phyloP scores from a whole-genome alignment of 2,888 invertebrate species.

The Iselma pallidipennis region DNA sequence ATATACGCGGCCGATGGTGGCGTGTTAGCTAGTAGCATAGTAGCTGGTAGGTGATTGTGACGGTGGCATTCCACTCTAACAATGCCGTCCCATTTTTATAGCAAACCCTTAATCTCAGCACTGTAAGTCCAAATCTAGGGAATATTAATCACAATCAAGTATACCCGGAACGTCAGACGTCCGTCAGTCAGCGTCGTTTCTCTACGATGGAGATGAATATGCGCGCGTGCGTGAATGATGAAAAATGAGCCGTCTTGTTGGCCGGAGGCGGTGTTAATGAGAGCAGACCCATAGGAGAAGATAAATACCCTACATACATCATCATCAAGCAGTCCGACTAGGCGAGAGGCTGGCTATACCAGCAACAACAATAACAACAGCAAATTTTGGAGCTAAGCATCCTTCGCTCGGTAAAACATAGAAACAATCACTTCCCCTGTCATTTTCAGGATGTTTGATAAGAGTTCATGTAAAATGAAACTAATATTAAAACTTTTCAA shows the following conservation, averaged over 20 bases:
- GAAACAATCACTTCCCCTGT: no score
- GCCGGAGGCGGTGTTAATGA: constrained; percentile 48
- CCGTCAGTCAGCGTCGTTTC: constrained; percentile 37
- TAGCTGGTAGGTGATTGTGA: neutral
- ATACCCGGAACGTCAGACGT: constrained; percentile 41
- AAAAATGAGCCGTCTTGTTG: constrained; percentile 49
- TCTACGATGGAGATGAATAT: constrained; percentile 41
- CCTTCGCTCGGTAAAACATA: no score
- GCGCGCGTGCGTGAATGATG: constrained; percentile 46
- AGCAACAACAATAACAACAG: neutral
- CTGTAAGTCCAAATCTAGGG: constrained; percentile 43
- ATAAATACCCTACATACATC: constrained; percentile 37
- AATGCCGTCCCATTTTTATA: constrained; percentile 34
- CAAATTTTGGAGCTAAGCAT: neutral
- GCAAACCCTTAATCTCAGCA: constrained; percentile 41
- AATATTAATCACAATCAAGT: constrained; percentile 52
- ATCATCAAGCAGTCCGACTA: constrained; percentile 31
- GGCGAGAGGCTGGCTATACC: neutral
- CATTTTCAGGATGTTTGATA: no score
- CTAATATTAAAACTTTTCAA: no score
- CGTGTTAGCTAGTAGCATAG: neutral
- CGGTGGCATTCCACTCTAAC: constrained; percentile 3
- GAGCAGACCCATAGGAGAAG: constrained; percentile 37
- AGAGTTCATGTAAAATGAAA: no score
- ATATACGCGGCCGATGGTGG: neutral